Conservation (phyloP, 2,888 invertebrate genomes). For the Ctenicera cuprea region DNA sequence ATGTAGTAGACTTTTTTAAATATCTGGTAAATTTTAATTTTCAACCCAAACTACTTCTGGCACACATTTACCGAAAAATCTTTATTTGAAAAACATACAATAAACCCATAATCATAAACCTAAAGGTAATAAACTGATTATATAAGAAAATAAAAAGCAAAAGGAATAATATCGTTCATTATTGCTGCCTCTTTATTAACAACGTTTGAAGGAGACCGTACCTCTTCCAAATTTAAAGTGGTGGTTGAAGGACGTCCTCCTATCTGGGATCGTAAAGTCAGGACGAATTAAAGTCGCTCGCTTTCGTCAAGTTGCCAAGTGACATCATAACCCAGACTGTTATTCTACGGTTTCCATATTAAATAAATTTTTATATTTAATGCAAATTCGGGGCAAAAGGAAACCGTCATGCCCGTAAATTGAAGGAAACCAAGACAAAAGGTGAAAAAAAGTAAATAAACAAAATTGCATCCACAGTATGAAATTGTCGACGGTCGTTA, state of each 20-base stretch:
- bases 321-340: background rate
- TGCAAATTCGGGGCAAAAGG: constrained; percentile 27
- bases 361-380: constrained; percentile 29
- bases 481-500: constrained; percentile 57
- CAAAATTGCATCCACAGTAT: constrained; percentile 54
- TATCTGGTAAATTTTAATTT: too few species aligned
- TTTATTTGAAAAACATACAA: background rate
- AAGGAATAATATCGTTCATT: constrained; percentile 7
- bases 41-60: too few species aligned
- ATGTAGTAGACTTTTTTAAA: too few species aligned
- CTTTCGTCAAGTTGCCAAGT: constrained; percentile 1
- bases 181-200: constrained; percentile 18
- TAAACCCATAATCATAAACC: background rate
- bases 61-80: too few species aligned
- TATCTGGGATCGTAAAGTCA: constrained; percentile 13
- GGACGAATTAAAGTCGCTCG: constrained; percentile 7
- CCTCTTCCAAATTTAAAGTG: constrained; percentile 1
- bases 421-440: constrained; percentile 50
- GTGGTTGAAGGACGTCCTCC: constrained; percentile 7
- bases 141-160: constrained; percentile 4
- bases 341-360: constrained; percentile 24
- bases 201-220: constrained; percentile 6
- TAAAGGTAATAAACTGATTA: constrained; percentile 11
- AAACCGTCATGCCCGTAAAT: constrained; percentile 35
- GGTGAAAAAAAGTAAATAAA: constrained; percentile 65